Evolutionary conservation across 2,888 invertebrate genomes (phyloP).

Genomic region (Platerodrilus igneus): DNA sequence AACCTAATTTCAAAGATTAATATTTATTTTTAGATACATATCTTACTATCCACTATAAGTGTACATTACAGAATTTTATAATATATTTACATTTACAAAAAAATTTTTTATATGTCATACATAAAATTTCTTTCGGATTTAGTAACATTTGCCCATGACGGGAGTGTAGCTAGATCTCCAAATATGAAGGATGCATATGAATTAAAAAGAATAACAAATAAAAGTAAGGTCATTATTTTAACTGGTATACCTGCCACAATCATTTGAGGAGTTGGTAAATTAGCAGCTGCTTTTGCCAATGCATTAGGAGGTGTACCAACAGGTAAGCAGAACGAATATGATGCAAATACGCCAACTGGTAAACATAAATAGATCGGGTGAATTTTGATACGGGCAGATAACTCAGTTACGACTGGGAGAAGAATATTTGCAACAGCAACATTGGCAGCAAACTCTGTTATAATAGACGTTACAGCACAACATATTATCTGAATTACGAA

Average conservation of each 20-base stretch:
- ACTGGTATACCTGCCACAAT: conserved; percentile 42
- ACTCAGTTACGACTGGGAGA: conserved; percentile 68
- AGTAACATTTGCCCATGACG: too few relatives aligned
- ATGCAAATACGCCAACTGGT: neutral
- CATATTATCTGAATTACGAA: neutral
- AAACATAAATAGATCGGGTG: neutral
- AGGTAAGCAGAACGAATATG: conserved; percentile 69
- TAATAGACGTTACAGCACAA: neutral
- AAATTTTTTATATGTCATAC: too few relatives aligned
- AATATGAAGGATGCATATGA: too few relatives aligned
- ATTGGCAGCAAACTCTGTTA: conserved; percentile 70
- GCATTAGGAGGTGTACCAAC: conserved; percentile 90
- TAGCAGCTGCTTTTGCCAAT: conserved; percentile 72
- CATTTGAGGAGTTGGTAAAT: conserved; percentile 69
- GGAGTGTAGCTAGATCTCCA: too few relatives aligned
- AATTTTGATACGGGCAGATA: conserved; percentile 38
- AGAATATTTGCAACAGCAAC: conserved; percentile 79
- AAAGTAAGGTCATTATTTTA: too few relatives aligned
- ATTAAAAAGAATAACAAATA: too few relatives aligned
- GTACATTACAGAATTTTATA: too few relatives aligned
- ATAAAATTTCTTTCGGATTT: too few relatives aligned
- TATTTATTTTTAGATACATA: too few relatives aligned
- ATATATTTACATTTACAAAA: too few relatives aligned
- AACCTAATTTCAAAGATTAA: too few relatives aligned
- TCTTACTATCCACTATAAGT: too few relatives aligned